A percentile compares a stretch with the other conserved stretches of the same genome.
Conservation (phyloP, 2,888 invertebrate species). For the Tiphia femorata region DNA sequence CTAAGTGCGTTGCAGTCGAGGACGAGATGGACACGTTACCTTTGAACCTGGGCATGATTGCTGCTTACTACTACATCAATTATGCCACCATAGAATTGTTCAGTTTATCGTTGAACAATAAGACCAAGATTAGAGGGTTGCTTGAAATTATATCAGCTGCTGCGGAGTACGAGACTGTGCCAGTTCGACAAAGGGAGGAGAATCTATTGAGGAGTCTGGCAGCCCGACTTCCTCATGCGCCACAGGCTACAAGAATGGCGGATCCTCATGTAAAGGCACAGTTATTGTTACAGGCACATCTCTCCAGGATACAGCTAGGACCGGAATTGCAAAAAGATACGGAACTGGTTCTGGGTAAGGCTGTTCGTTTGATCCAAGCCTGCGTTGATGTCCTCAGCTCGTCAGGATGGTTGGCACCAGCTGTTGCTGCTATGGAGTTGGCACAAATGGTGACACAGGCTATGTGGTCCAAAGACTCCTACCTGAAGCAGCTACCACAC, state of each 20-base stretch:
- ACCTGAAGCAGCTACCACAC: conserved; percentile 96
- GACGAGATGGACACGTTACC: conserved; percentile 98
- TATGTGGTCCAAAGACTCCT: conserved; percentile 99
- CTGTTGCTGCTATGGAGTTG: conserved; percentile 99
- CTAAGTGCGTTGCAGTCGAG: conserved; percentile 97
- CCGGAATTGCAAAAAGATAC: conserved; percentile 98
- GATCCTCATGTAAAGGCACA: conserved; percentile 98
- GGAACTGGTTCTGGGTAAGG: conserved; percentile 88
- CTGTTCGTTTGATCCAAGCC: conserved; percentile 89
- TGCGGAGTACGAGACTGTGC: conserved; percentile 94
- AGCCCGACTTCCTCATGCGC: conserved; percentile 75
- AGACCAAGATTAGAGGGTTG: conserved; percentile 97
- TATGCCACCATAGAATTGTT: conserved; percentile 99
- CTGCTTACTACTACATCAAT: conserved; percentile 99
- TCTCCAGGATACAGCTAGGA: conserved; percentile 93
- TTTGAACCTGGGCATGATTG: conserved; percentile 99
- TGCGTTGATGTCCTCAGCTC: conserved; percentile 95
- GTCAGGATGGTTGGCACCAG: conserved; percentile 98
- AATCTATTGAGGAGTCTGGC: conserved; percentile 80
- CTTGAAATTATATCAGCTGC: conserved; percentile 98
- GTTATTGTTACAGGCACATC: conserved; percentile 93
- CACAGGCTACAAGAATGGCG: conserved; percentile 69
- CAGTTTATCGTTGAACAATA: conserved; percentile 94
- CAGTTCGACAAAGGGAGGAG: conserved; percentile 96
- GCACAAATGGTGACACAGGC: conserved; percentile 99